Percentiles rank a stretch among this genome's conserved stretches.
phyloP scores from a whole-genome alignment of 1,140 invertebrate genomes.

The Brachionus calyciflorus region DNA sequence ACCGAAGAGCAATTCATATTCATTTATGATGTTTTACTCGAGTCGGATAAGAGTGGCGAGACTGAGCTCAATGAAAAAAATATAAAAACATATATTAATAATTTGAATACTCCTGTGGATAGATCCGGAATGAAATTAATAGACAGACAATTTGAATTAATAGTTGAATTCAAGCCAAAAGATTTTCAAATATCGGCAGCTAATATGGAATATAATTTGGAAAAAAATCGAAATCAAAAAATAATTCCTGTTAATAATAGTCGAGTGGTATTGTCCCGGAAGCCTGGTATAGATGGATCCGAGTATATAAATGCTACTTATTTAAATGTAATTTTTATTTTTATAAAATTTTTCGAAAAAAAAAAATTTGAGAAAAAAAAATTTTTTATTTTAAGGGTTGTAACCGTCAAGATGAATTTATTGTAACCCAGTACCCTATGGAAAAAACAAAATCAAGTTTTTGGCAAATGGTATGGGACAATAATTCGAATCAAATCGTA shows the following conservation, averaged over 20 bases:
- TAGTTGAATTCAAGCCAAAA: constrained; percentile 29
- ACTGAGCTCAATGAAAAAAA: constrained; percentile 30
- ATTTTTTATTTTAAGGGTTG: background rate
- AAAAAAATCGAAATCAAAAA: constrained; percentile 44
- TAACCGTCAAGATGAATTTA: constrained; percentile 70
- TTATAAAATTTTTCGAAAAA: background rate
- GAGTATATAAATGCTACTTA: constrained; percentile 45
- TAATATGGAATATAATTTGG: constrained; percentile 8
- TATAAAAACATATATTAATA: constrained; percentile 5
- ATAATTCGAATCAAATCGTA: constrained; percentile 45
- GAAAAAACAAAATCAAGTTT: constrained; percentile 94
- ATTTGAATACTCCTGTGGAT: background rate
- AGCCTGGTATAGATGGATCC: background rate
- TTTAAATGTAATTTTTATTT: constrained; percentile 3
- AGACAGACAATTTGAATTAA: constrained; percentile 41
- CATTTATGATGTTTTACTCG: constrained; percentile 74
- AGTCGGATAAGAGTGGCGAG: constrained; percentile 34
- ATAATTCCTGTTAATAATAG: constrained; percentile 45
- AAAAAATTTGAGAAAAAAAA: background rate
- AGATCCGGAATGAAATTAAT: background rate
- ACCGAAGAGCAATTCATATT: constrained; percentile 99
- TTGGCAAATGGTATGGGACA: constrained; percentile 93
- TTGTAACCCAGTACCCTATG: constrained; percentile 95
- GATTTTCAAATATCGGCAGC: constrained; percentile 25
- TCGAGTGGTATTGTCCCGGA: constrained; percentile 14